Conservation (phyloP, 2,888 invertebrate genomes). For the Agriotes lineatus region DNA sequence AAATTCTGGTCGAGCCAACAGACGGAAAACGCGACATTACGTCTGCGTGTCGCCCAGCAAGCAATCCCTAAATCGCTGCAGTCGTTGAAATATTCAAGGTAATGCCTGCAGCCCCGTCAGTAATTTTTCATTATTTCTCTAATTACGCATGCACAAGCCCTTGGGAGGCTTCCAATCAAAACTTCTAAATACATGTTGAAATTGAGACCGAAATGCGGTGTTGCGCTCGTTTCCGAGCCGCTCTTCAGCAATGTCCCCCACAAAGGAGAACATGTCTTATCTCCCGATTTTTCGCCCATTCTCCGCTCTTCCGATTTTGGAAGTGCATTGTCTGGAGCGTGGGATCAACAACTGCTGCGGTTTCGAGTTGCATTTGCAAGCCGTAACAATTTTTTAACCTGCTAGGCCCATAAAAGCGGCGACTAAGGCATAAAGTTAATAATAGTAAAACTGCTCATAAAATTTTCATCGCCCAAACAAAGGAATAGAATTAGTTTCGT, state of each 20-base stretch:
- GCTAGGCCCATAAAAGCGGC: conserved; percentile 33
- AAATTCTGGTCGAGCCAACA: too few relatives aligned
- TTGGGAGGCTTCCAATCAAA: conserved; percentile 18
- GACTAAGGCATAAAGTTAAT: conserved; percentile 40
- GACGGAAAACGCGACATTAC: too few relatives aligned
- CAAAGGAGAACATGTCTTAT: conserved; percentile 17
- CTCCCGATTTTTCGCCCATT: conserved; percentile 1
- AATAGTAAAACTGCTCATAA: conserved; percentile 43
- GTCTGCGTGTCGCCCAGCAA: too few relatives aligned
- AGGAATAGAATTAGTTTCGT: conserved; percentile 42
- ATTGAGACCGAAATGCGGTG: conserved; percentile 3
- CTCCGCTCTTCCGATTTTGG: background rate
- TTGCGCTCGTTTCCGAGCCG: background rate
- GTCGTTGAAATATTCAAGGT: background rate
- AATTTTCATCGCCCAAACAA: conserved; percentile 44
- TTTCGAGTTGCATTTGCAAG: conserved; percentile 16
- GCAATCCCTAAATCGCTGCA: background rate
- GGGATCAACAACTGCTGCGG: background rate
- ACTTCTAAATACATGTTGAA: conserved; percentile 22
- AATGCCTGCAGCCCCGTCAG: background rate
- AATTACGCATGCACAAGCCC: conserved; percentile 12
- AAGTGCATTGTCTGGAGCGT: too few relatives aligned
- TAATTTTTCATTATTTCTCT: conserved; percentile 14
- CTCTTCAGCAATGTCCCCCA: conserved; percentile 1
- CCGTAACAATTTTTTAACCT: conserved; percentile 29